Base-by-base conservation (phyloP, 2,113 vertebrate genomes). In the Protobothrops mucrosquamatus region DNA sequence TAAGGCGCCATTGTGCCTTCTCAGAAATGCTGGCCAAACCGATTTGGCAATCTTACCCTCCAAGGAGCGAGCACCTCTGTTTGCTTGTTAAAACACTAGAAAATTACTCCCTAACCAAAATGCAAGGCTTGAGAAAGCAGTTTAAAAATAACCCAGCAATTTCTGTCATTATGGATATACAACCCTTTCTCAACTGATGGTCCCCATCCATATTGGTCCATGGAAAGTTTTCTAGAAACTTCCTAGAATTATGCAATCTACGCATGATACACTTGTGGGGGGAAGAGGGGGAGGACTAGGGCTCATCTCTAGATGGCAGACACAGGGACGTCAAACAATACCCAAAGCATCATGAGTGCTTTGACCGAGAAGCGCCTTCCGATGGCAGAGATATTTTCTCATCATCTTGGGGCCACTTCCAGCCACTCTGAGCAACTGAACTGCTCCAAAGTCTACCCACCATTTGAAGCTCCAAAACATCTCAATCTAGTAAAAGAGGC, bases 81-180 rank as follows among this genome's bases (percentile, higher is more conserved):
- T 96, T 92, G 94, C 93, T 88, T 92, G 93, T 88, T 96, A 95
- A 97, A 98, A 91, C 90, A 91, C 96, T 96, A 94, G 96, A 96
- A 97, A 96, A 92, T 94, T 91, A 93, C 95, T 95, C 93, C 56
- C 90, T 92, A 91, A 93, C 90, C 93, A 93, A 92, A 91, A 39
- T 46, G 2, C 74, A 92, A 87, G 92, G 91, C 54, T 7, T 74
- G 69, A 0, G 9, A 93, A 92, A 3, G 91, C 91, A 94, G 56
- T 91, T 85, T 95, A 94, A 87, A 94, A 93, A 81, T 56, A 69
- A 85, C 92, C 86, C 48, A n/a, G 54, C 52, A 9, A 94, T 69
- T 1, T 91, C 74, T 92, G 90, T 1, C 69, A 26, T 64, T 52
- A 85, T 9, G 87, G 39, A 91, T 92, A 87, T 0, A 8, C 34